Evolutionary conservation across 2,113 vertebrate species (phyloP), one percentile per base, ranked within the genome.

Genomic region (Beaufortia kweichowensis): DNA sequence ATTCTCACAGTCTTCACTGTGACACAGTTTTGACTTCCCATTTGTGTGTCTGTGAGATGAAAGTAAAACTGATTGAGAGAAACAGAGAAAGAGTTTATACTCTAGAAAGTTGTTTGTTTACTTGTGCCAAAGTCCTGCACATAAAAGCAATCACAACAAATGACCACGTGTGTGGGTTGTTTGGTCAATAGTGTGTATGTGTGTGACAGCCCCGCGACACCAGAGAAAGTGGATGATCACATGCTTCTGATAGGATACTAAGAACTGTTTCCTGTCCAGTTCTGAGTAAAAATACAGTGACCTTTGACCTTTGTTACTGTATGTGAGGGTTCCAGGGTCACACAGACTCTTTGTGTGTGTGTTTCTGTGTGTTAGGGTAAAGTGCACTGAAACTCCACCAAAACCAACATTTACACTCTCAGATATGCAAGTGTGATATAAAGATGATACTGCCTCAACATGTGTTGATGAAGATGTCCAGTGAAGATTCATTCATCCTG

Each of bases 51-150:
- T 17, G 1, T n/a, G 41, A 24, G 21, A 64, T 64, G 35, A 64
- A 64, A 72, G 46, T 56, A 39, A 65, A 50, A 43, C 41, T 28
- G 28, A 55, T 17, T 26, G 55, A 77, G 56, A 50, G 53, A 76
- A 55, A 75, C 17, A n/a, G 48, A 66, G 17, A 56, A 5, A 65
- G 28, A 65, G 62, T 26, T 65, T 65, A 14, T 46, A 39, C 10
- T 39, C 61, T 19, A 63, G 61, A 63, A 33, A 63, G 5, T n/a
- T 39, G 35, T 65, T 65, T 65, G 23, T 43, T 65, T 65, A 21
- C 62, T n/a, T 7, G 23, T 65, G 39, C 23, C 62, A 65, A 4
- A 65, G 21, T 43, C 21, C 39, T 43, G 62, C 35, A 65, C 39
- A 43, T 65, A 65, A 65, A 65, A 65, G 14, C 41, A 35, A 65